Evolutionary conservation across 2,888 invertebrate species (phyloP).

Genomic region (Machimus atricapillus): DNA sequence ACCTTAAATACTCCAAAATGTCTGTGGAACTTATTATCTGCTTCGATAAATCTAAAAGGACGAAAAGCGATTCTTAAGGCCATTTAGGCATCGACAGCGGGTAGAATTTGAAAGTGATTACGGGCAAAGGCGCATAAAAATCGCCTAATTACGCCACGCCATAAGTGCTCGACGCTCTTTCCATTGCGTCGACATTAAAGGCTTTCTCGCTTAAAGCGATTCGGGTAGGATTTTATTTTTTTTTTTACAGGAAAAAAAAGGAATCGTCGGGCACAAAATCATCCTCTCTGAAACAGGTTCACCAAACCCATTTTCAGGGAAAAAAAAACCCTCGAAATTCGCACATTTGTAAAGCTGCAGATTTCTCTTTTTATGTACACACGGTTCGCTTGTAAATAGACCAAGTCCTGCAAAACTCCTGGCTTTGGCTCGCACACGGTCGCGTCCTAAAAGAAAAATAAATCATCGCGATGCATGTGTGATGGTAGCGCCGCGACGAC

Average conservation of each 20-base stretch:
- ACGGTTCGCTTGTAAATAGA: conserved; percentile 33
- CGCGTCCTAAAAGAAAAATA: not conserved
- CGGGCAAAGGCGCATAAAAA: not conserved
- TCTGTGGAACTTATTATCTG: not conserved
- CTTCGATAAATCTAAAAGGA: not conserved
- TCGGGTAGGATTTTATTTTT: not conserved
- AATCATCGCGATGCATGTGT: not conserved
- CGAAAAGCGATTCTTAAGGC: not conserved
- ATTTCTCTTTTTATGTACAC: conserved; percentile 35
- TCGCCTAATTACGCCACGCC: conserved; percentile 3
- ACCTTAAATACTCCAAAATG: not conserved
- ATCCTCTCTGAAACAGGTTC: conserved; percentile 36
- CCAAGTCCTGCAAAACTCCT: not conserved
- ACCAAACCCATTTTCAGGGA: conserved; percentile 41
- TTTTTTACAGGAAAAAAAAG: conserved; percentile 22
- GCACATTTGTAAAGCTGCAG: conserved; percentile 35
- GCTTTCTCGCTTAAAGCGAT: conserved; percentile 17
- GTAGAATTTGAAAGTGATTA: not conserved
- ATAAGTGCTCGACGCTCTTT: not conserved
- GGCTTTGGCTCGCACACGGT: not conserved
- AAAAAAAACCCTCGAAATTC: conserved; percentile 22
- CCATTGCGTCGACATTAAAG: not conserved
- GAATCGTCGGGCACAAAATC: conserved; percentile 27
- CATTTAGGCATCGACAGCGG: not conserved
- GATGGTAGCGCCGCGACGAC: not conserved